phyloP scores from a whole-genome alignment of 2,797 vertebrate species.

The Holocentrus rufus region DNA sequence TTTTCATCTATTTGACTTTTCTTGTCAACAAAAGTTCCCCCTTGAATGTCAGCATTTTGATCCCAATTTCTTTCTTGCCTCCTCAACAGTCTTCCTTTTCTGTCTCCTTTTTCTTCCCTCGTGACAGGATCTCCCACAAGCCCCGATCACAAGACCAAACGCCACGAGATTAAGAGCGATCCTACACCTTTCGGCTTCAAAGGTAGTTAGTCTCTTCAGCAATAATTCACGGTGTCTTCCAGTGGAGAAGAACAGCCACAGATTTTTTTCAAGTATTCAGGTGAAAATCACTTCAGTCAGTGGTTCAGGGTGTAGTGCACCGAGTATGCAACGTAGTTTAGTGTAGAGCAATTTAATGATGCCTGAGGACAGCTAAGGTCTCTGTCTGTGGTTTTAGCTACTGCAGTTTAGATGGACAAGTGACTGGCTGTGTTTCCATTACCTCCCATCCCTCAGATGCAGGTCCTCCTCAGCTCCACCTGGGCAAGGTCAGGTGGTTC shows the following conservation, averaged over 20 bases:
- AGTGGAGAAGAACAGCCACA: neutral
- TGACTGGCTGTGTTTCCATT: constrained; percentile 66
- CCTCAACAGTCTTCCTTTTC: constrained; percentile 12
- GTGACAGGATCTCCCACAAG: constrained; percentile 90
- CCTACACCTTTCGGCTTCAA: constrained; percentile 96
- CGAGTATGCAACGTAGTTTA: neutral
- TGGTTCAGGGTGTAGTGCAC: neutral
- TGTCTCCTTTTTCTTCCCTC: constrained; percentile 46
- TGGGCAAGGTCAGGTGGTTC: constrained; percentile 83
- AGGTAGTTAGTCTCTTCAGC: constrained; percentile 78
- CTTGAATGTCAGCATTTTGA: neutral
- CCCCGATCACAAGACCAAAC: constrained; percentile 95
- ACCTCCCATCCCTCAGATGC: constrained; percentile 80
- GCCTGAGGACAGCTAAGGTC: constrained; percentile 9
- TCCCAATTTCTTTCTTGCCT: neutral
- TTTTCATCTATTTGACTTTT: neutral
- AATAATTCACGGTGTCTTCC: neutral
- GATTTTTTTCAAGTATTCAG: neutral
- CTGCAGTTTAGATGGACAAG: constrained; percentile 21
- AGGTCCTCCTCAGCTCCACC: constrained; percentile 75
- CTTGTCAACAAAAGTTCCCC: neutral
- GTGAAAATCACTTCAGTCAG: neutral
- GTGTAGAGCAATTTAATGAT: neutral
- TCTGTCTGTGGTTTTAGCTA: constrained; percentile 8
- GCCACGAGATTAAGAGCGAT: constrained; percentile 95